Evolutionary conservation across 1,140 invertebrate genomes (phyloP).

Genomic region (Papilio xuthus): DNA sequence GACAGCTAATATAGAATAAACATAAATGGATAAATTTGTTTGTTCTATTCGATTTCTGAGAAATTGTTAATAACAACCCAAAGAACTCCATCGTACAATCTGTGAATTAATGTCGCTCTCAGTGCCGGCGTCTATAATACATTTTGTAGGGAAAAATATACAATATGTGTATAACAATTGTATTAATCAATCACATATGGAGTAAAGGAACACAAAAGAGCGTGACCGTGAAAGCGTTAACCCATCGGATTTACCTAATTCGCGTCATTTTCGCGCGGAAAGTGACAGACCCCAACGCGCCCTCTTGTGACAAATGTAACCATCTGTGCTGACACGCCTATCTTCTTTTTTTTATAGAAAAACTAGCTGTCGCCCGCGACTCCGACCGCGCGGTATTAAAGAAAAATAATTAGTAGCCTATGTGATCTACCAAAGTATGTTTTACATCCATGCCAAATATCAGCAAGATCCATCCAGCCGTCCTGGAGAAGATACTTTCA

Average conservation of each 20-base stretch:
- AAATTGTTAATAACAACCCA: too few species aligned
- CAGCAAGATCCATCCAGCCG: too few species aligned
- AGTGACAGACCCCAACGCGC: conserved; percentile 58
- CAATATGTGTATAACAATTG: background rate
- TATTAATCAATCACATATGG: conserved; percentile 32
- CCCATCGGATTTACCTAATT: conserved; percentile 56
- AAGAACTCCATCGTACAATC: too few species aligned
- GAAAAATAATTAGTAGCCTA: too few species aligned
- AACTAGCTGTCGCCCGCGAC: too few species aligned
- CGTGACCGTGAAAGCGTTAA: background rate
- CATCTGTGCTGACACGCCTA: conserved; percentile 63
- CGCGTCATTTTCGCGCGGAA: conserved; percentile 61
- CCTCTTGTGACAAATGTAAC: conserved; percentile 45
- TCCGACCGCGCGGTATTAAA: too few species aligned
- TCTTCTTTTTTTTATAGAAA: conserved; percentile 26
- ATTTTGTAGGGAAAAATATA: background rate
- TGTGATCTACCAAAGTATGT: too few species aligned
- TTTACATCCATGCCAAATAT: too few species aligned
- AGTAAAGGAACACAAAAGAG: conserved; percentile 21
- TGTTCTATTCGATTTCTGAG: too few species aligned
- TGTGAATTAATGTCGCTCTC: background rate
- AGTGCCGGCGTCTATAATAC: background rate
- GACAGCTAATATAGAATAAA: too few species aligned
- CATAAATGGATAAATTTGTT: too few species aligned
- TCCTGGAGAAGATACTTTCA: too few species aligned